Base-by-base conservation (phyloP, 2,113 vertebrate genomes). In the Catagonus wagneri region DNA sequence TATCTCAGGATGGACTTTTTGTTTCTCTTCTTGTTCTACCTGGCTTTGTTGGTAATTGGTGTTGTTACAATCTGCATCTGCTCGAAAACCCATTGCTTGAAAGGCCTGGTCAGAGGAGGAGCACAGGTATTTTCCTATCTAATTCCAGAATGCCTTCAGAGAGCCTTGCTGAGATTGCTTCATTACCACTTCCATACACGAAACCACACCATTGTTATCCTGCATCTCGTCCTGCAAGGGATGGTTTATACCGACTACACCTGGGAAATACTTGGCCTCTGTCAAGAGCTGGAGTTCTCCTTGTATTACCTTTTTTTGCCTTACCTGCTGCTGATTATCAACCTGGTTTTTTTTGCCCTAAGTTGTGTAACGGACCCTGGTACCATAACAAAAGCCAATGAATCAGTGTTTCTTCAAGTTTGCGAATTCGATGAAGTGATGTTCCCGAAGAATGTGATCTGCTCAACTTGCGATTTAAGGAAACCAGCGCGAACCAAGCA, bases 331-430 rank as follows among this genome's bases (percentile, higher is more conserved):
- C 97, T 99, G 96, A 93, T 95, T 9, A 19, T 98, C 32, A 99
- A 99, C 90, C 69, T 98, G 52, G 83, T 94, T 69, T 98, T 99
- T 94, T 99, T 99, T 98, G 94, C 99, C 89, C 98, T 99, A 75
- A 99, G 99, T 96, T 99, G 99, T 96, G 96, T 75, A 3, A 98
- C 97, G 68, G 97, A 99, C 61, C 99, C 99, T 83, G 99, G 99
- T 99, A 93, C n/a, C n/a, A n/a, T n/a, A n/a, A n/a, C n/a, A n/a
- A n/a, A n/a, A n/a, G n/a, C n/a, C n/a, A n/a, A n/a, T n/a, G n/a
- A n/a, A n/a, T n/a, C n/a, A n/a, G n/a, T n/a, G n/a, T n/a, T n/a
- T n/a, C n/a, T n/a, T n/a, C n/a, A n/a, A n/a, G n/a, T n/a, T n/a
- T n/a, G n/a, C n/a, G n/a, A n/a, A n/a, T n/a, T n/a, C n/a, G n/a